Evolutionary conservation across 2,888 invertebrate genomes (phyloP), one percentile per base, ranked within the genome.

Genomic region (Cantharis lateralis): DNA sequence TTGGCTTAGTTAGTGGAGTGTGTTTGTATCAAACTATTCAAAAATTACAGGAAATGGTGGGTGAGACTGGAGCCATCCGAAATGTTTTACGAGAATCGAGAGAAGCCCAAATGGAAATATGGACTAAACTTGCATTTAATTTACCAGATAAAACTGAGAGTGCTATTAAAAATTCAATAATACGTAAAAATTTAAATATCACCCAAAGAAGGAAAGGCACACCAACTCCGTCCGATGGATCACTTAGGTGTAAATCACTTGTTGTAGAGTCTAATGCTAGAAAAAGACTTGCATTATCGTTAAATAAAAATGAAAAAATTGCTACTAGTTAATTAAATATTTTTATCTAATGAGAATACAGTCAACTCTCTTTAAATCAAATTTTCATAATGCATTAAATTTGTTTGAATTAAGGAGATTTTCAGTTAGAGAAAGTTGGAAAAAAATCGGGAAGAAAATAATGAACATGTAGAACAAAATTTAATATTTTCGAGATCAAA

Each of bases 1-100:
- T 97, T 87, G 97, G 98, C 10, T 90, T 98, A 0, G 91, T 97
- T 3, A 95, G 94, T 81, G 95, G 96, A 0, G 94, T 95, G 13
- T 93, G 93, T 66, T 89, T 96, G 3, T 95, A 95, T 87, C 94
- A 94, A 83, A 95, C 93, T 0, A 90, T 96, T 74, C 94, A 95
- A 85, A 93, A 93, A 89, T 89, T 95, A 15, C 95, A 95, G 88
- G 93, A 93, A 86, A 92, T 93, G 88, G 90, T 93, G 84, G 92
- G 92, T 63, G 93, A 93, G 83, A 91, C 89, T 71, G 86, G 89
- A 61, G 91, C 91, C 0, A 87, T 88, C 61, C 82, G 87, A 20
- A 87, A 85, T 15, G 84, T 88, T 13, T 80, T 88, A 66, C 86
- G 86, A 64, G 91, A 91, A 74, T 92, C 93, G 0, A 90, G 92